Base-by-base conservation (phyloP, 2,888 invertebrate genomes). In the Rhynchonema sp. region DNA sequence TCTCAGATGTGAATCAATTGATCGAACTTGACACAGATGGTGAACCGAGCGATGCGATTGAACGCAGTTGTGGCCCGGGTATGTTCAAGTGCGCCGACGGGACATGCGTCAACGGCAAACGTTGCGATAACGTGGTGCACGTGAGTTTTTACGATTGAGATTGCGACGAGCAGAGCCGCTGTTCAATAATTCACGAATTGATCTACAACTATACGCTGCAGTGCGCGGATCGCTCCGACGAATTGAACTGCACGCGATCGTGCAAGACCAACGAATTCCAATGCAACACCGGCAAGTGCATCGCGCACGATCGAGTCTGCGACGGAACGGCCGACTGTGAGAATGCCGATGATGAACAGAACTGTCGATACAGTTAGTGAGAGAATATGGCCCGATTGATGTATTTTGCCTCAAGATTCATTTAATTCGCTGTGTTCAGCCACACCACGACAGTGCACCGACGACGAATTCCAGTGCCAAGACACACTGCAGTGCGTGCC, bases 181-280 rank as follows among this genome's bases (percentile, higher is more conserved):
- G n/a, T n/a, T n/a, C n/a, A n/a, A n/a, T n/a, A n/a, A n/a, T n/a
- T n/a, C n/a, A n/a, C 38, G 9, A 38, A 17, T 38, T 38, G 9
- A 38, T 38, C 17, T 38, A 13, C 38, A 38, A 38, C 38, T n/a
- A n/a, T n/a, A n/a, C n/a, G n/a, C n/a, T n/a, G 17, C 38, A 61
- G 49, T 61, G 61, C 53, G 25, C n/a, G 9, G 61, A 61, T 46
- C 3, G 17, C 1, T 59, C 59, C 1, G 61, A 61, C 30, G 61
- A 61, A 30, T 1, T 23, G 30, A 25, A 30, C 49, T 59, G 59
- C 17, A 49, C n/a, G 23, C 13, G 57, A 6, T 26, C 49, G 2
- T 60, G 60, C 27, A 46, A 20, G 17, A 27, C 56, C 2, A 46
- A 30, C 2, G 28, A 60, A 46, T 57, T 58, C 46, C 52, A 27